phyloP scores from a whole-genome alignment of 2,888 invertebrate genomes.

The Coecobrya sp. region DNA sequence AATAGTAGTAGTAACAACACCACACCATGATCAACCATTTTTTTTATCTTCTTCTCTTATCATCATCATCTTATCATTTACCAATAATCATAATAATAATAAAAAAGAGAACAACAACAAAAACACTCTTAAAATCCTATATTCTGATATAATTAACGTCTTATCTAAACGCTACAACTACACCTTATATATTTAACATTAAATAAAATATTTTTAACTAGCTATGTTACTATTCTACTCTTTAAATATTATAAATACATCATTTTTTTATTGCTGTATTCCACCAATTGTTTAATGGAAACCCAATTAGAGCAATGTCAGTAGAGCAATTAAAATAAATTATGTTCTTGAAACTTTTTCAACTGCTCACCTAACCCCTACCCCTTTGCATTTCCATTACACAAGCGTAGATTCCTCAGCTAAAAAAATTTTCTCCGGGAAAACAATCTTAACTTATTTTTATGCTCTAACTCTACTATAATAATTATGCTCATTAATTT shows the following conservation, averaged over 20 bases:
- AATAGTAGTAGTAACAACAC: too few species aligned
- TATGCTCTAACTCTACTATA: neutral
- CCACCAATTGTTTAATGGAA: too few species aligned
- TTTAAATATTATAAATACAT: too few species aligned
- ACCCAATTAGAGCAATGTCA: too few species aligned
- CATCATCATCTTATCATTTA: neutral
- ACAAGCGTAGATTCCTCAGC: neutral
- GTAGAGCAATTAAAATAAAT: too few species aligned
- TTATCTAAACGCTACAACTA: neutral
- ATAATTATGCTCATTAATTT: too few species aligned
- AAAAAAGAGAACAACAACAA: constrained; percentile 3
- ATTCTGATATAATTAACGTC: neutral
- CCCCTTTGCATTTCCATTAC: neutral
- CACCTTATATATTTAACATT: neutral
- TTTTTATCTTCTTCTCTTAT: neutral
- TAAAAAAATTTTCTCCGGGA: constrained; percentile 5
- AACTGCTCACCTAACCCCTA: neutral
- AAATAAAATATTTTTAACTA: too few species aligned
- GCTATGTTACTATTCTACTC: too few species aligned
- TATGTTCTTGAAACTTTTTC: too few species aligned
- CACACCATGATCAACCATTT: neutral
- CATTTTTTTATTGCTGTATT: too few species aligned
- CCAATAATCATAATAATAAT: neutral
- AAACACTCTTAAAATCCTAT: neutral
- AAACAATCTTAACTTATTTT: neutral